Evolutionary conservation across 2,888 invertebrate species (phyloP), one percentile per base, ranked within the genome.

Genomic region (Cataglyphis albicans): DNA sequence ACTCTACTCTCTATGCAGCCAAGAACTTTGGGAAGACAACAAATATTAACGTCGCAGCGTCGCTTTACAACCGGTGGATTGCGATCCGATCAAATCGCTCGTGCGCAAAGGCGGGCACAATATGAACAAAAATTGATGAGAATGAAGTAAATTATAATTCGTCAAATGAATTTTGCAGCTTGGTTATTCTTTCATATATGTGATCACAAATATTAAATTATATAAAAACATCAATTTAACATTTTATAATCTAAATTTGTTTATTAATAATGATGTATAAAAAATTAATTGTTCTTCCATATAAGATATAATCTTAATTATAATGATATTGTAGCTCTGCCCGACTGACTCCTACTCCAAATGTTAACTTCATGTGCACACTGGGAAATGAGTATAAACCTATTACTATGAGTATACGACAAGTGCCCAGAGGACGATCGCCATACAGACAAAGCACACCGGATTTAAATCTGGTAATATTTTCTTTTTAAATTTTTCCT

Each of bases 41-140:
- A 93, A 80, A 90, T 92, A 35, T 78, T 93, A 68, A 89, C 93
- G 3, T 91, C 93, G 55, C 92, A 92, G 70, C 90, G 93, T 74
- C 92, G 92, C 35, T 94, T 92, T 67, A 91, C 90, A 38, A 91
- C 91, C 21, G 92, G 92, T 65, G 93, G 93, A 81, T 82, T 94
- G 38, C 91, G 93, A 75, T 94, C 94, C 0, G 94, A 94, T 87
- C 93, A 94, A 84, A 93, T 94, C 70, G 86, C 94, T 21, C 91
- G 93, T 35, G 93, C 93, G 10, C 94, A 94, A 82, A 91, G 94
- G 85, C 91, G 93, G 35, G 91, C 93, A 12, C 94, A 93, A 70
- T 94, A 93, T 52, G 93, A 93, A 74, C 94, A 94, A 67, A 94
- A 94, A 90, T 82, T 94, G 9, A 91, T 94, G 91, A 92, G 94